Evolutionary conservation across 2,888 invertebrate genomes (phyloP), one percentile per base, ranked within the genome.

Genomic region (Philonicus albiceps): DNA sequence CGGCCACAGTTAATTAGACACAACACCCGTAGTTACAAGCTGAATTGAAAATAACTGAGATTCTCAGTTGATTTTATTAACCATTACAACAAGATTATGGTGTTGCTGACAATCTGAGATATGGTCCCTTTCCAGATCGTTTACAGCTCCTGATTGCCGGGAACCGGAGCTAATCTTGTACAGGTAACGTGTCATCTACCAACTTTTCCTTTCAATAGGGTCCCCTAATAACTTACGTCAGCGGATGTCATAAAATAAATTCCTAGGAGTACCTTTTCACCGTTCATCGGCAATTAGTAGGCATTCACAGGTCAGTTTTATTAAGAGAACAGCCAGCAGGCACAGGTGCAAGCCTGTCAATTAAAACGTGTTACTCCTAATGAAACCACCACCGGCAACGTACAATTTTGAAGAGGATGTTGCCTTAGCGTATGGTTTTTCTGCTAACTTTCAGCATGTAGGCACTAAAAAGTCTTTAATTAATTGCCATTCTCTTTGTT

Each of bases 1-100:
- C 49, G 49, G 53, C 53, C n/a, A n/a, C 80, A 80, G 80, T 80
- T 80, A 80, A 80, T 80, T 80, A 80, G 80, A 80, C 80, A 30
- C 49, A 80, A 80, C 80, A 80, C 80, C 80, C 80, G 80, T 43
- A 80, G 53, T 43, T 80, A 49, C 80, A 80, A 49, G 27, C 49
- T 80, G 53, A 53, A 80, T 80, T 53, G 53, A 80, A 80, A 53
- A 80, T 80, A 80, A 49, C 80, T 80, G 80, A 80, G 80, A 49
- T 53, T 49, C 22, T 6, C 80, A 49, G 49, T 30, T 30, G 80
- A 53, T 80, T 80, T 80, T 80, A 80, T 80, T 80, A 49, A 31
- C 80, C 31, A 80, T 80, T 80, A 80, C 40, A 31, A 31, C 22
- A 22, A 76, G 40, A 80, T 80, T 80, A 49, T 49, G 80, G 80